phyloP scores from a whole-genome alignment of 2,797 vertebrate genomes.

The Chelon labrosus region DNA sequence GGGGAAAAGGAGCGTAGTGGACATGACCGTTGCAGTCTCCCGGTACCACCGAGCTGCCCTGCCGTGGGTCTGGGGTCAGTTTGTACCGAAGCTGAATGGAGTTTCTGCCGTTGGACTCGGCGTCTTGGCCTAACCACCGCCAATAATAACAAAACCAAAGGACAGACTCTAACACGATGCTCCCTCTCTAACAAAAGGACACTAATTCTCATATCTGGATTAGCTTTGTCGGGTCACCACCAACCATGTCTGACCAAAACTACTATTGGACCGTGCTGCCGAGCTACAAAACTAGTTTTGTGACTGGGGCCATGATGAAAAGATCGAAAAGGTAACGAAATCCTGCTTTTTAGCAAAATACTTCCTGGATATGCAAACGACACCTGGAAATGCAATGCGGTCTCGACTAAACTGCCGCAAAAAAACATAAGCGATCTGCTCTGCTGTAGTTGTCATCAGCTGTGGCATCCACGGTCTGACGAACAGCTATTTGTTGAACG shows the following conservation, averaged over 20 bases:
- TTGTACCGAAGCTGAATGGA: constrained; percentile 65
- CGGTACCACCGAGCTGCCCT: constrained; percentile 37
- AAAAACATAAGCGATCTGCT: constrained; percentile 2
- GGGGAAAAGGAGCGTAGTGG: constrained; percentile 12
- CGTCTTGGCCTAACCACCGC: constrained; percentile 52
- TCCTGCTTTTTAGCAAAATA: not conserved
- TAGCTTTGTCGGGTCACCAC: constrained; percentile 37
- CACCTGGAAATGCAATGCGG: not conserved
- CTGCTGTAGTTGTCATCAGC: constrained; percentile 45
- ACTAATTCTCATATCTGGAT: constrained; percentile 23
- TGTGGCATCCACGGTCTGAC: constrained; percentile 15
- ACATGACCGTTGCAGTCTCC: constrained; percentile 61
- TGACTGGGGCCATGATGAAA: constrained; percentile 85
- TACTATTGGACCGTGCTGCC: constrained; percentile 87
- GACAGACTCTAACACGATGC: constrained; percentile 39
- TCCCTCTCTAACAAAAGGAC: constrained; percentile 23
- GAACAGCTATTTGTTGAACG: constrained; percentile 65
- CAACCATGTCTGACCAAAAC: constrained; percentile 84
- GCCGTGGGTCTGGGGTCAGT: constrained; percentile 60
- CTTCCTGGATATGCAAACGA: not conserved
- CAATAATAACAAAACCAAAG: constrained; percentile 16
- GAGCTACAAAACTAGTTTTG: constrained; percentile 87
- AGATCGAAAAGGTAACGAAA: constrained; percentile 80
- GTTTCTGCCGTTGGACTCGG: constrained; percentile 63
- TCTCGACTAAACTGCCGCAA: not conserved